Conservation (phyloP, 2,888 invertebrate genomes). For the Galerucella calmariensis region DNA sequence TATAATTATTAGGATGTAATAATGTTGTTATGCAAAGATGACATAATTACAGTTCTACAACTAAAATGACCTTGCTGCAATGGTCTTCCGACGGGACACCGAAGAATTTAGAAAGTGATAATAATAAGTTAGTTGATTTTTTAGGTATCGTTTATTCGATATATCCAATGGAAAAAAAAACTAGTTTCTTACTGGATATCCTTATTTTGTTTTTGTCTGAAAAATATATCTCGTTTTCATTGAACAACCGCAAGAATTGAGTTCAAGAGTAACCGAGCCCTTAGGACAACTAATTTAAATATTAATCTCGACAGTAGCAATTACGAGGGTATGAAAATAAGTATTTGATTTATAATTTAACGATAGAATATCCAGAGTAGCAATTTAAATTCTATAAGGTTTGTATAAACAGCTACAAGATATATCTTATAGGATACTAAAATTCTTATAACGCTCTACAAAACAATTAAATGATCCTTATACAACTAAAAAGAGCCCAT, state of each 20-base stretch:
- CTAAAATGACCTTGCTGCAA: not conserved
- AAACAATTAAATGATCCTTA: too few species aligned
- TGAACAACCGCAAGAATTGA: not conserved
- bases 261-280: constrained; percentile 11
- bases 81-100: constrained; percentile 14
- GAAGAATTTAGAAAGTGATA: constrained; percentile 19
- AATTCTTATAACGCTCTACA: too few species aligned
- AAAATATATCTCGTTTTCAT: not conserved
- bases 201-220: not conserved
- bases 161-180: not conserved
- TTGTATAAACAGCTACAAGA: too few species aligned
- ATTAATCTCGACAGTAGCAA: not conserved
- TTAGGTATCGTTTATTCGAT: not conserved
- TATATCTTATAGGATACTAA: too few species aligned
- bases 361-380: too few species aligned
- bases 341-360: not conserved
- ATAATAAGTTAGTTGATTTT: not conserved
- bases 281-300: not conserved
- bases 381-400: too few species aligned
- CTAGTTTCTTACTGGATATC: not conserved
- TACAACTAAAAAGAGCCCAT: too few species aligned
- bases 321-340: not conserved
- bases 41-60: constrained; percentile 8
- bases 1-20: constrained; percentile 16
- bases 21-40: constrained; percentile 7